phyloP scores from a whole-genome alignment of 2,797 vertebrate genomes.

The Cheirogaleus major region DNA sequence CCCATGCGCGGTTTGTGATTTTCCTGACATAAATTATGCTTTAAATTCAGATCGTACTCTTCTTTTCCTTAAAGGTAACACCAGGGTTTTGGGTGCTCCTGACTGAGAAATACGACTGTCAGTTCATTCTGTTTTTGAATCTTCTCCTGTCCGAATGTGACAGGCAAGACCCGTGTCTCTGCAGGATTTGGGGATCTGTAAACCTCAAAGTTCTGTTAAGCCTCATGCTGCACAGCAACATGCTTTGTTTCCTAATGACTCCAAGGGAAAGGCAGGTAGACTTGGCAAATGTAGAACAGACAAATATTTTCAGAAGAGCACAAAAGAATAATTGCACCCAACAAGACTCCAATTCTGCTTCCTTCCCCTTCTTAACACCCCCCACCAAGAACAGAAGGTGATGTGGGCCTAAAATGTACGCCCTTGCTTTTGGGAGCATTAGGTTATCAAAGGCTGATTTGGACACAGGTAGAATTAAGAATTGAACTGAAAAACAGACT shows the following conservation, averaged over 20 bases:
- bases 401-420: not conserved
- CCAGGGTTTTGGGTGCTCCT: not conserved
- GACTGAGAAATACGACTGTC: not conserved
- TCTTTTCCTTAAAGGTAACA: slow-evolving; percentile 14
- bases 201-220: slow-evolving; percentile 7
- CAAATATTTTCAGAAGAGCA: slow-evolving; percentile 50
- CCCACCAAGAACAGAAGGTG: not conserved
- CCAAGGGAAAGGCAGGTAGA: not conserved
- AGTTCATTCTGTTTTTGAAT: not conserved
- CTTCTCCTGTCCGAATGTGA: not conserved
- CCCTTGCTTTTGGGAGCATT: not conserved
- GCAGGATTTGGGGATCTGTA: not conserved
- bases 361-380: not conserved
- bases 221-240: not conserved
- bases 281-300: not conserved
- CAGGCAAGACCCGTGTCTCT: not conserved
- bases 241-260: slow-evolving; percentile 52
- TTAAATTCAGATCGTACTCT: not conserved
- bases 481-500: slow-evolving; percentile 14
- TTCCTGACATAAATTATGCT: not conserved
- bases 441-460: not conserved
- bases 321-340: not conserved
- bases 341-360: not conserved
- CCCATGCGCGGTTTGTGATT: not conserved
- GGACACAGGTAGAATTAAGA: not conserved